Evolutionary conservation across 2,888 invertebrate species (phyloP), one percentile per base, ranked within the genome.

Genomic region (Mycalesis mineus): DNA sequence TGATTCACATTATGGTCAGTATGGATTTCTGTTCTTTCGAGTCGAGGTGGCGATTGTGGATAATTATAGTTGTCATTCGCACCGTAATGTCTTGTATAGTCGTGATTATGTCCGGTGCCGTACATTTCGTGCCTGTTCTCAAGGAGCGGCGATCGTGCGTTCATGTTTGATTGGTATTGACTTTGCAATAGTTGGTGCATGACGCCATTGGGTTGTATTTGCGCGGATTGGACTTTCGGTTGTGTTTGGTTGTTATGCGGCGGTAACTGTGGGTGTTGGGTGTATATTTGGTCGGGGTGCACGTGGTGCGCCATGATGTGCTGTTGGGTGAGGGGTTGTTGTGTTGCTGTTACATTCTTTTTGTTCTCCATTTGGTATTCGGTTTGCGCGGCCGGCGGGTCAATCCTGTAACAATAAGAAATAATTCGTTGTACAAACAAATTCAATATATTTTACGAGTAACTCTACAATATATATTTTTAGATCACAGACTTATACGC

Each of bases 341-440:
- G 92, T 47, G 91, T 88, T 14, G 90, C 87, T 44, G 91, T 89
- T 33, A 78, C 74, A 60, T 80, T 68, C 71, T 91, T 91, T 80
- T 94, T 94, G 78, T 91, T 92, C 82, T 94, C 94, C 93, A 94
- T 94, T 77, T 90, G 77, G 84, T 90, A 82, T 81, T 86, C 80
- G 61, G 82, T 86, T 76, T 92, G 92, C 66, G 92, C 89, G 75
- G 92, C 91, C 68, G 94, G 93, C 75, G 94, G 93, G 78, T 94
- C 94, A 88, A 94, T 91, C 94, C 94, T 94, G 86, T 49, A 89
- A 88, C 78, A 83, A 85, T 55, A 58, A 64, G 62, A 70, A 65
- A n/a, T n/a, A n/a, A n/a, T n/a, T n/a, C n/a, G n/a, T n/a, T n/a
- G n/a, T n/a, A n/a, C n/a, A n/a, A n/a, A n/a, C n/a, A n/a, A n/a